Evolutionary conservation across 2,888 invertebrate genomes (phyloP), one percentile per base, ranked within the genome.

Genomic region (Paralinhomoeus sp.): DNA sequence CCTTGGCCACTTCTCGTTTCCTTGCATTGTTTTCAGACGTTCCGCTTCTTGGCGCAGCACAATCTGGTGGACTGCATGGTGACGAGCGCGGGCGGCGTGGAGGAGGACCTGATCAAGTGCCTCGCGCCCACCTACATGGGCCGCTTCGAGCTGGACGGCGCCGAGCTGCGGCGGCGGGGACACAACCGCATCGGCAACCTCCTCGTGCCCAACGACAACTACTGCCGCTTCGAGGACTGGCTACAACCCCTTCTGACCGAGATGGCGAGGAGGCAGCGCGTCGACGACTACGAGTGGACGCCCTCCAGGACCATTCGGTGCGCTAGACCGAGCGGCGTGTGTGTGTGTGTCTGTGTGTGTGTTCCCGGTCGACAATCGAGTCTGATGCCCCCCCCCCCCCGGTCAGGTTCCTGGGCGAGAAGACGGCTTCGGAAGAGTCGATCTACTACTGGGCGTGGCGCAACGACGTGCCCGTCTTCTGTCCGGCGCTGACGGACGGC

Each of bases 51-150:
- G 44, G 80, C 77, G 1, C 73, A 85, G 58, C 57, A 54, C 49
- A 46, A 59, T 45, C 57, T 77, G 74, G 75, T 97, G 31, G 97
- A 99, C 65, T 87, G 87, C 60, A 73, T 99, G 50, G 93, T 97
- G 1, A 82, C 93, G 1, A 85, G 89, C 15, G 97, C 93, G 0
- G 97, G 97, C 1, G 97, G 97, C 1, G 72, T 99, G 0, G 97
- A 99, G 64, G 97, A 99, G 67, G 97, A 99, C 68, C 75, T 97
- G 39, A 97, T 99, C 38, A 99, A 99, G 70, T 97, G 97, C 62
- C 69, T 99, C 44, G 84, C 83, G 1, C 82, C 87, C 0, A 93
- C 91, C 0, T 89, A 75, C 56, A 62, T 97, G 42, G 97, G 93
- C 0, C 81, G 85, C 57, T 93, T 91, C 61, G 69, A 37, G 7